Base-by-base conservation (phyloP, 2,797 vertebrate genomes). In the Cephalopachus bancanus region DNA sequence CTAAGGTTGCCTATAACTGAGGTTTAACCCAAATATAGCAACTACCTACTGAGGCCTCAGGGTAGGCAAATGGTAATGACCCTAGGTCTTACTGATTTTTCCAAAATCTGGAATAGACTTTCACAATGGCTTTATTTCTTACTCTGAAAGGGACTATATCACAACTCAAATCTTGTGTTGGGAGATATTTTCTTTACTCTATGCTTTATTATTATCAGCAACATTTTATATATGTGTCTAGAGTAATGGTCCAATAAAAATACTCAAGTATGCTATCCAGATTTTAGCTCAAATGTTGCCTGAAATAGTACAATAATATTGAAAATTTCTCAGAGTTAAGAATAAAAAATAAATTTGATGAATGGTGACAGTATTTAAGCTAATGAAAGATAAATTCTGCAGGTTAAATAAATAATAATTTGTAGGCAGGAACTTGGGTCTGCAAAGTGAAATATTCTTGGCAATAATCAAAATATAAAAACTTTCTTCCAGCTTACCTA, bases 391-490 rank as follows among this genome's bases (percentile, higher is more conserved):
- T 55, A 67, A 93, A 79, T 74, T 11, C 51, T 62, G 5, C 19
- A 80, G 37, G 17, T 20, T 16, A 55, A 83, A 95, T 14, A 30
- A 92, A 49, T 44, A 74, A 71, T 37, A 71, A 44, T 8, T 72
- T 87, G 17, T 51, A 71, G 11, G 83, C 10, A 33, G 1, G 90
- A 94, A 65, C 3, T 83, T 78, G 37, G 10, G 14, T 55, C 28
- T 22, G 44, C 2, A 59, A 67, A 57, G 9, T 16, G 26, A 93
- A 89, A 92, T 51, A 67, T 22, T 93, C 15, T 88, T 93, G 62
- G 62, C 12, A 91, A 93, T 93, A 78, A 37, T 91, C 26, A 76
- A 49, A 81, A 85, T 88, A 83, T 79, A 69, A 80, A 94, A 76
- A 14, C 4, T 37, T 30, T 44, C 17, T 15, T 90, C 11, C 67